Percentiles rank a stretch among this genome's conserved stretches.
Conservation (phyloP, 2,113 vertebrate genomes). For the Labrus mixtus region DNA sequence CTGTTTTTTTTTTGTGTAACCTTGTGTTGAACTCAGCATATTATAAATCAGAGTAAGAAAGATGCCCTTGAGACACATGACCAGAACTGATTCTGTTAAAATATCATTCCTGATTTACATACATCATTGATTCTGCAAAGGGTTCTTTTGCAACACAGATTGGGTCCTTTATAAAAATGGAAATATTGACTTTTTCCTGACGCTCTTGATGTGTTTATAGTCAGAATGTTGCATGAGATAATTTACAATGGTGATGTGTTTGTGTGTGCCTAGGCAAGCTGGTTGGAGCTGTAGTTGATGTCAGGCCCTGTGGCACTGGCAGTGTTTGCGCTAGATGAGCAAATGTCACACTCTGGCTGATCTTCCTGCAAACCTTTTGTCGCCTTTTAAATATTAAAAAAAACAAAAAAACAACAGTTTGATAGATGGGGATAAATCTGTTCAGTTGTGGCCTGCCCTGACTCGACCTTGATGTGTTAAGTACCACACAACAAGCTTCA, state of each 20-base stretch:
- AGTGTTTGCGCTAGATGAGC: slow-evolving; percentile 18
- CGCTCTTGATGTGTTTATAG: slow-evolving; percentile 13
- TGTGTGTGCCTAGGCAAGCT: not conserved
- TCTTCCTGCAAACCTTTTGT: slow-evolving; percentile 14
- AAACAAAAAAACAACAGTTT: not conserved
- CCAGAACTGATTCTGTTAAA: slow-evolving; percentile 61
- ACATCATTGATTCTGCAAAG: slow-evolving; percentile 54
- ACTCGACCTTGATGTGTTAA: not conserved
- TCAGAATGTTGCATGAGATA: not conserved
- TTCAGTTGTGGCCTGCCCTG: not conserved
- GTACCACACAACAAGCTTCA: not conserved
- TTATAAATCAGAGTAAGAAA: slow-evolving; percentile 48
- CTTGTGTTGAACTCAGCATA: slow-evolving; percentile 12
- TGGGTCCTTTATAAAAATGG: slow-evolving; percentile 7
- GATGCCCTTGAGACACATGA: slow-evolving; percentile 41
- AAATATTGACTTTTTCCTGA: slow-evolving; percentile 37
- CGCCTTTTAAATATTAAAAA: slow-evolving; percentile 6
- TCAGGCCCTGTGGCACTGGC: slow-evolving; percentile 6
- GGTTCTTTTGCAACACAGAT: slow-evolving; percentile 14
- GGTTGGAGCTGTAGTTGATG: slow-evolving; percentile 1
- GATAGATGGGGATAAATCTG: not conserved
- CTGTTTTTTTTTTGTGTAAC: slow-evolving; percentile 38
- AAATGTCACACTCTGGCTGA: slow-evolving; percentile 31
- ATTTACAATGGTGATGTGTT: slow-evolving; percentile 2
- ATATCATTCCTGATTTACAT: slow-evolving; percentile 66